Percentiles rank a stretch among this genome's conserved stretches.
phyloP scores from a whole-genome alignment of 2,888 invertebrate species.

The Elegia similella region DNA sequence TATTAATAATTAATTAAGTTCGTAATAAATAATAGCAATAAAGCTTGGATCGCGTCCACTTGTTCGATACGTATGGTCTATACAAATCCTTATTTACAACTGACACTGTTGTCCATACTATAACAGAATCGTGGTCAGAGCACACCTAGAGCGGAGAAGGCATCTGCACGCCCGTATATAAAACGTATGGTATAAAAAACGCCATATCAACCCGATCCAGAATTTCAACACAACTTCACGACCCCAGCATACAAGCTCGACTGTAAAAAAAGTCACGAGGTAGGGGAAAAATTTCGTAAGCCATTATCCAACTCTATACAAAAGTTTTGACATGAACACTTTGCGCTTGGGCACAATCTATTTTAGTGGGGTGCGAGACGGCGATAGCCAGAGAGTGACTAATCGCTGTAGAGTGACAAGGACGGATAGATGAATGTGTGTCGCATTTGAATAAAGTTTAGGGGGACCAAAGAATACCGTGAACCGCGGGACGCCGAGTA shows the following conservation, averaged over 20 bases:
- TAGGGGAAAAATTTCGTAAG: slow-evolving; percentile 81
- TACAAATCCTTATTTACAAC: slow-evolving; percentile 82
- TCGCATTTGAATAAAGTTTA: slow-evolving; percentile 79
- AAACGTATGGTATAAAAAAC: slow-evolving; percentile 58
- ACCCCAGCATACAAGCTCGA: slow-evolving; percentile 70
- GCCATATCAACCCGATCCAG: slow-evolving; percentile 61
- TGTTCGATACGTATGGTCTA: slow-evolving; percentile 77
- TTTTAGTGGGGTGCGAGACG: slow-evolving; percentile 75
- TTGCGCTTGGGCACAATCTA: slow-evolving; percentile 82
- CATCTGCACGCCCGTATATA: slow-evolving; percentile 61
- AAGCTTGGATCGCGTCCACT: slow-evolving; percentile 58
- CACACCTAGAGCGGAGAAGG: slow-evolving; percentile 68
- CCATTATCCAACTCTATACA: slow-evolving; percentile 75
- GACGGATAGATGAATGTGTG: slow-evolving; percentile 71
- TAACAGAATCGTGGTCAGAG: slow-evolving; percentile 63
- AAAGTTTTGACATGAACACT: slow-evolving; percentile 80
- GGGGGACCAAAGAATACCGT: slow-evolving; percentile 73
- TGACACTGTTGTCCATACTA: slow-evolving; percentile 78
- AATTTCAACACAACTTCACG: slow-evolving; percentile 75
- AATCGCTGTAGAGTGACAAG: slow-evolving; percentile 57
- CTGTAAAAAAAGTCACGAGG: slow-evolving; percentile 77
- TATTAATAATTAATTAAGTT: slow-evolving; percentile 34
- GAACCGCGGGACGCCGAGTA: slow-evolving; percentile 79
- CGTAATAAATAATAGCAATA: slow-evolving; percentile 49
- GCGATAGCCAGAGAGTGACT: slow-evolving; percentile 53